phyloP scores from a whole-genome alignment of 2,888 invertebrate genomes.

The Cactoblastis cactorum region DNA sequence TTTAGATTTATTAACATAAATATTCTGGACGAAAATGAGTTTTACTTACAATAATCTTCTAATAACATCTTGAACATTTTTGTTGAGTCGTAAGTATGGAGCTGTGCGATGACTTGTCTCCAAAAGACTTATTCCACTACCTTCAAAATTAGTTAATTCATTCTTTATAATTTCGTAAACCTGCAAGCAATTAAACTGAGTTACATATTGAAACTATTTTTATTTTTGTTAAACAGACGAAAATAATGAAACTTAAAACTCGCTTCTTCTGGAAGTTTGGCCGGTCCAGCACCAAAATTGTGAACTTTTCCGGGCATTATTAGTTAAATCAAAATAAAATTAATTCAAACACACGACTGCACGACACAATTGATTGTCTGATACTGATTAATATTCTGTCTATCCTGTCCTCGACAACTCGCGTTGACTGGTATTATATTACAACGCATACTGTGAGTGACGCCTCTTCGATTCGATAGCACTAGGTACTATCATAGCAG shows the following conservation, averaged over 20 bases:
- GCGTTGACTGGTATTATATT: neutral
- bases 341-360: slow-evolving; percentile 21
- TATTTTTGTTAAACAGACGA: no score
- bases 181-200: slow-evolving; percentile 64
- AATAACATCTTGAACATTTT: slow-evolving; percentile 66
- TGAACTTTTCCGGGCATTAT: slow-evolving; percentile 73
- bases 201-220: neutral
- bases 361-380: slow-evolving; percentile 12
- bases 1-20: no score
- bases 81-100: slow-evolving; percentile 88
- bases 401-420: neutral
- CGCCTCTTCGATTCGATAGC: neutral
- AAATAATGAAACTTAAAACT: slow-evolving; percentile 32
- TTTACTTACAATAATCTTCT: slow-evolving; percentile 59
- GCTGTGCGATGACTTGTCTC: slow-evolving; percentile 96
- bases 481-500: slow-evolving; percentile 15
- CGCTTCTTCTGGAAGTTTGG: slow-evolving; percentile 95
- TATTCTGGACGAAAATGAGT: no score
- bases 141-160: slow-evolving; percentile 89
- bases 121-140: slow-evolving; percentile 92
- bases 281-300: slow-evolving; percentile 97
- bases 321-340: slow-evolving; percentile 17
- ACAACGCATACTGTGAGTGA: neutral
- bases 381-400: slow-evolving; percentile 2
- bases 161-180: slow-evolving; percentile 90